Evolutionary conservation across 30 jellyfish, hydroid and myxozoan genomes (phyloP), one percentile per base, ranked within the genome.

Genomic region (Turritopsis rubra): DNA sequence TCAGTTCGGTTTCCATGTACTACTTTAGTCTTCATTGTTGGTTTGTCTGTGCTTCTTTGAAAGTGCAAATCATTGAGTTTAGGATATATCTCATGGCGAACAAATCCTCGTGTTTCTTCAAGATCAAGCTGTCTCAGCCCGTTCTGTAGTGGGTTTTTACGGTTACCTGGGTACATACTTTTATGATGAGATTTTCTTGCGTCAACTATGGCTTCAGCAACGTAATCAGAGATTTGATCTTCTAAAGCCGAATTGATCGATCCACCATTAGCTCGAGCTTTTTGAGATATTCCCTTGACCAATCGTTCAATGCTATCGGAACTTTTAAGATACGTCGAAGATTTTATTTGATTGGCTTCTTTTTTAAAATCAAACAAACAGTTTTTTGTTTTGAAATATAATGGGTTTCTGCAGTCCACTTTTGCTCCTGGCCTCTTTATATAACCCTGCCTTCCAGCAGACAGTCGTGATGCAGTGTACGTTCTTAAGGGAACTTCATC

Each of bases 141-240:
- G 28, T 68, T 68, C 21, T 9, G 77, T n/a, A 1, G 21, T 7
- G 30, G 17, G 16, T 9, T 9, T 1, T 68, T 68, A n/a, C 77
- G 16, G 9, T 68, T 23, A 27, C 8, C 30, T 1, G 8, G 31
- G 19, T 8, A 68, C 30, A 68, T n/a, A 17, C 0, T 80, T 80
- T 53, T 80, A 8, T 65, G 29, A 20, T 68, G 17, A 16, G 87
- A 28, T 22, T 26, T 65, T 53, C 66, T 80, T 41, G 87, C 87
- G 21, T 65, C 52, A 65, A 80, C 87, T 18, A 80, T 53, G 5
- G 87, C 87, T 65, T 80, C 87, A 20, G 87, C 87, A 23, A 80
- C 65, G 22, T 28, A 66, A 80, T 80, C 87, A 0, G 87, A 80
- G 5, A 80, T 80, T 65, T 53, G 54, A 21, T 80, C 87, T 41